These are phyloP conservation scores for Drosophila acutilabella DNA, from an alignment of 2,888 invertebrate species.

Conservation along the genomic window DNA sequence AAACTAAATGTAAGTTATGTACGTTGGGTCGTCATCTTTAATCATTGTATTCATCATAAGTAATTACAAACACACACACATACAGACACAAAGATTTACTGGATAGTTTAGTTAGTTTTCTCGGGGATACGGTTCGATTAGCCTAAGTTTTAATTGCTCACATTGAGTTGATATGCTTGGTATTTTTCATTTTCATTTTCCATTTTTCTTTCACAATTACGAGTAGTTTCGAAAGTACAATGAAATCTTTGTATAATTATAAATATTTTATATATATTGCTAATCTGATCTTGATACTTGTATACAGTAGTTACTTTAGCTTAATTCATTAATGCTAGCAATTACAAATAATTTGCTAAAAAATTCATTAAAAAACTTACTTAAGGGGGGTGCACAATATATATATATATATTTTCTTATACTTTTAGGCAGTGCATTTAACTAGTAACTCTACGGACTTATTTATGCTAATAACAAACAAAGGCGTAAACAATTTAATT, in stretches of 20 bases:
- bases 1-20: slow-evolving; percentile 45
- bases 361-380: slow-evolving; percentile 68
- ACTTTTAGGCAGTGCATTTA: slow-evolving; percentile 71
- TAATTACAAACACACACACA: slow-evolving; percentile 33
- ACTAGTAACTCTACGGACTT: slow-evolving; percentile 68
- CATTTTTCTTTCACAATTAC: slow-evolving; percentile 46
- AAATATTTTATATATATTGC: slow-evolving; percentile 32
- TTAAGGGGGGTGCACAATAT: slow-evolving; percentile 51
- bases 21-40: slow-evolving; percentile 49
- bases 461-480: slow-evolving; percentile 30
- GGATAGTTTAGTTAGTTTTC: slow-evolving; percentile 19
- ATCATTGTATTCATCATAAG: slow-evolving; percentile 17
- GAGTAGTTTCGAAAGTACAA: slow-evolving; percentile 58
- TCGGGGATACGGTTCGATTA: slow-evolving; percentile 27
- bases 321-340: slow-evolving; percentile 38
- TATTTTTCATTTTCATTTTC: slow-evolving; percentile 23
- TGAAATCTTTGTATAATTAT: slow-evolving; percentile 40
- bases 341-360: slow-evolving; percentile 71
- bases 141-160: slow-evolving; percentile 70
- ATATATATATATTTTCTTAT: slow-evolving; percentile 19
- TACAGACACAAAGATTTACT: neutral
- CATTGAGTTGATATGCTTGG: slow-evolving; percentile 72
- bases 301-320: slow-evolving; percentile 37
- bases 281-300: slow-evolving; percentile 49
- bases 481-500: slow-evolving; percentile 7